Percentiles rank a stretch among this genome's conserved stretches.
phyloP scores from a whole-genome alignment of 2,797 vertebrate genomes.

The Enteromius trimaculatus region DNA sequence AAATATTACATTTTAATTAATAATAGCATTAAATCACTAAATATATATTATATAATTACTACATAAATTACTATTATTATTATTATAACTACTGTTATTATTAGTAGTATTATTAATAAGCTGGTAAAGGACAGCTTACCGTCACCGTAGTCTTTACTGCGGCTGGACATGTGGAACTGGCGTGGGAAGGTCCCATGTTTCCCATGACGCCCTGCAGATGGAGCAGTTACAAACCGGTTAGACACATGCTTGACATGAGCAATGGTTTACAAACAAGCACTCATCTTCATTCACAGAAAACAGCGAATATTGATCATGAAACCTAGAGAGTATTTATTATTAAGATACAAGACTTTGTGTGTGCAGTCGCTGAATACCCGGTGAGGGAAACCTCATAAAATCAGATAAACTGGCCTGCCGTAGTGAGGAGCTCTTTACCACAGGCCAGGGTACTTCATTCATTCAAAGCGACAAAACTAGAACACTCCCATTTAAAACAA shows the following conservation, averaged over 20 bases:
- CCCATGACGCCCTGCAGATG: slow-evolving; percentile 80
- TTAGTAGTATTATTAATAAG: no score
- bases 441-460: neutral
- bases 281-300: neutral
- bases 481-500: neutral
- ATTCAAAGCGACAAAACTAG: neutral
- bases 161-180: slow-evolving; percentile 88
- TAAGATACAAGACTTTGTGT: neutral
- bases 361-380: neutral
- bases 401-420: neutral
- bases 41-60: neutral
- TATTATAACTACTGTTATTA: no score
- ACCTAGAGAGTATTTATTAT: neutral
- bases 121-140: slow-evolving; percentile 77
- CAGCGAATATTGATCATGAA: neutral
- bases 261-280: neutral
- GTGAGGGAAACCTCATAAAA: neutral
- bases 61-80: no score
- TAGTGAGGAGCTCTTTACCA: neutral
- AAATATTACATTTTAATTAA: neutral
- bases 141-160: slow-evolving; percentile 89
- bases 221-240: slow-evolving; percentile 54
- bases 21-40: neutral
- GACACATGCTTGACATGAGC: neutral
- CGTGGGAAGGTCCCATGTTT: slow-evolving; percentile 93